phyloP scores from a whole-genome alignment of 2,113 vertebrate species.

The Nothocercus julius region DNA sequence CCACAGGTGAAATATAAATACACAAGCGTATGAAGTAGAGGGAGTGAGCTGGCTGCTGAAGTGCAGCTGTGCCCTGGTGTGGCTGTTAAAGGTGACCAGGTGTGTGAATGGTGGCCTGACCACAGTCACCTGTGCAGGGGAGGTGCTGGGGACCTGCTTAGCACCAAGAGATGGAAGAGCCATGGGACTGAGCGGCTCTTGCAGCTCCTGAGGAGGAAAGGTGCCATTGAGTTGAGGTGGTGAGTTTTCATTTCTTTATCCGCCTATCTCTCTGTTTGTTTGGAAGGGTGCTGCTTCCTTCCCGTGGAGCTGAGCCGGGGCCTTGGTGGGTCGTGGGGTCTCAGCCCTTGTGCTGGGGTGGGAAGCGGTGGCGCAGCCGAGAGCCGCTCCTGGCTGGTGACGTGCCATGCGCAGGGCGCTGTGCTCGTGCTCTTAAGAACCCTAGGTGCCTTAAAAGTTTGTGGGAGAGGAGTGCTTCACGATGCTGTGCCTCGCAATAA shows the following conservation, averaged over 20 bases:
- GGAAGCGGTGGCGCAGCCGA: accelerated
- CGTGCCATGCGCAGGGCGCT: not conserved
- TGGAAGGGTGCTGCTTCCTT: too few species aligned
- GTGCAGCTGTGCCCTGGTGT: not conserved
- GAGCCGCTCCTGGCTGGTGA: accelerated
- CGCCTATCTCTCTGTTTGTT: too few species aligned
- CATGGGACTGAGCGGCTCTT: too few species aligned
- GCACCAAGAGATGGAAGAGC: too few species aligned
- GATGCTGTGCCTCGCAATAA: not conserved
- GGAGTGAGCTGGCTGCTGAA: accelerated
- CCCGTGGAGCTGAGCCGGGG: too few species aligned
- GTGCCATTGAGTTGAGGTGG: accelerated
- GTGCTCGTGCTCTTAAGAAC: not conserved
- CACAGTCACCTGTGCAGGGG: not conserved
- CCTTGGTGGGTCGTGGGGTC: too few species aligned
- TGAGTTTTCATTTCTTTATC: not conserved
- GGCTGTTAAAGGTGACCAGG: too few species aligned
- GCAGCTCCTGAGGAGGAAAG: accelerated
- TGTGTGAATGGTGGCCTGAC: accelerated
- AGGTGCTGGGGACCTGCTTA: accelerated
- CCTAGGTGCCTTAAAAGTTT: not conserved
- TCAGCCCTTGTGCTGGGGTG: not conserved
- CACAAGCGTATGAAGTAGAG: not conserved
- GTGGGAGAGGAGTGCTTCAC: not conserved
- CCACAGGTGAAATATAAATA: too few species aligned